phyloP scores from a whole-genome alignment of 2,113 vertebrate species.

The Bothrops jararaca region DNA sequence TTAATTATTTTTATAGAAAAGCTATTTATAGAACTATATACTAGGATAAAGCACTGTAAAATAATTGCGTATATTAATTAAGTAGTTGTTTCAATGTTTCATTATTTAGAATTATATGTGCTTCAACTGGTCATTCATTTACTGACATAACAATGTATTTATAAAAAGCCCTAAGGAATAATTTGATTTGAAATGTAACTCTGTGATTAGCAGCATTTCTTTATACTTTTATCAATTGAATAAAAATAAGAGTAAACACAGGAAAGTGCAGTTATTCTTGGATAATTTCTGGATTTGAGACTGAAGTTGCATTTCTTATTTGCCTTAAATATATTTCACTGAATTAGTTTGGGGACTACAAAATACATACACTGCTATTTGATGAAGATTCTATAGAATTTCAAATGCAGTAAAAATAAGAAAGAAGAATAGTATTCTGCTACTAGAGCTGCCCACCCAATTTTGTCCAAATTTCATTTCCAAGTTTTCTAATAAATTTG shows the following conservation, averaged over 20 bases:
- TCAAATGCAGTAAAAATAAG: neutral
- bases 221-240: slow-evolving; percentile 43
- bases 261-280: neutral
- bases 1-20: neutral
- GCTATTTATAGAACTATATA: neutral
- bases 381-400: neutral
- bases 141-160: slow-evolving; percentile 69
- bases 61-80: slow-evolving; percentile 58
- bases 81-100: slow-evolving; percentile 6
- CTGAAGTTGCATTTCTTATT: neutral
- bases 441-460: neutral
- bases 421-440: neutral
- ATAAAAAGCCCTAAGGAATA: slow-evolving; percentile 62
- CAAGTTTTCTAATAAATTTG: neutral
- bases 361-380: neutral
- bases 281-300: neutral
- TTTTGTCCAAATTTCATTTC: neutral
- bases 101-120: slow-evolving; percentile 30
- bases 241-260: neutral
- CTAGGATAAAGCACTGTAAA: neutral
- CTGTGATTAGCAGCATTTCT: slow-evolving; percentile 68
- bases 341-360: neutral
- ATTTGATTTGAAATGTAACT: slow-evolving; percentile 55
- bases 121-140: slow-evolving; percentile 53
- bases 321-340: neutral